Evolutionary conservation across 2,797 vertebrate genomes (phyloP), one percentile per base, ranked within the genome.

Genomic region (Periophthalmus magnuspinnatus): DNA sequence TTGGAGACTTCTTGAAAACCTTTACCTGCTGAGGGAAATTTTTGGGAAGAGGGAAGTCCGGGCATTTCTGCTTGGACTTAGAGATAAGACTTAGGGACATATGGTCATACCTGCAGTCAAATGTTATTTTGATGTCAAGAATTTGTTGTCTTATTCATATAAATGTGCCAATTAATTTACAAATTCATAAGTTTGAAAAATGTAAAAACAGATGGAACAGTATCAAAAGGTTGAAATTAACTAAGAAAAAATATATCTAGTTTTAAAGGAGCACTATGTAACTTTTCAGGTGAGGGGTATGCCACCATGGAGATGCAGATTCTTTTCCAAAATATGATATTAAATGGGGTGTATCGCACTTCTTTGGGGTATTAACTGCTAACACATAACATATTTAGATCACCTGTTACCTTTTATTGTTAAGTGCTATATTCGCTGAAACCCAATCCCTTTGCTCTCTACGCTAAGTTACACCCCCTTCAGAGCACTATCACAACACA

Each of bases 121-220:
- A 86, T 89, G 87, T 90, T 92, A 79, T 82, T 89, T 91, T 88
- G 80, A 88, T 80, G 89, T 92, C 87, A 81, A 87, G 61, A 74
- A 82, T 89, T 89, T 86, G 5, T 0, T 3, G 13, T 14, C 87
- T 74, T 86, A 83, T 84, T 80, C 38, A 45, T 45, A 45, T 89
- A 81, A 85, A 81, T 81, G 83, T 62, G 69, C 63, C 80, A 34
- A 47, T 21, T 76, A 66, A 82, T 69, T 90, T 86, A 72, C 72
- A 5, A 13, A 33, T 82, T 80, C 68, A 59, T 48, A 65, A 76
- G 76, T 60, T 86, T 85, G 78, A 64, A 76, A 81, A 80, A 82
- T 79, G 72, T 80, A 71, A 77, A 72, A 63, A 79, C 70, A 81
- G 81, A 66, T 17, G 72, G 71, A 83, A 71, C 61, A 67, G 81